Base-by-base conservation (phyloP, 1,140 invertebrate species). In the Drepana arcuata region DNA sequence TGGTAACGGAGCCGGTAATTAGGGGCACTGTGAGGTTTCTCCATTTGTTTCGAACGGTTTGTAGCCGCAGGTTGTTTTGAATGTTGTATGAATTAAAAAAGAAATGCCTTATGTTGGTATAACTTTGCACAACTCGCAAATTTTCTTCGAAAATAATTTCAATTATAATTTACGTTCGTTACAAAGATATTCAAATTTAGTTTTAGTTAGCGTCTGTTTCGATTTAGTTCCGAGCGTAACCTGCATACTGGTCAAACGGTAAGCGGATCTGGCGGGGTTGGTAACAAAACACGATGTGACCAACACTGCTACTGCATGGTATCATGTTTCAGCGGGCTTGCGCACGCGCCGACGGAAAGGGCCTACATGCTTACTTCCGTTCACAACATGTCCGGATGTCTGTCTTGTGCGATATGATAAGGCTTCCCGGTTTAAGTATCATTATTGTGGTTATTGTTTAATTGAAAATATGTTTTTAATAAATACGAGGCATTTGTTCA, bases 1-100 rank as follows among this genome's bases (percentile, higher is more conserved):
- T 72, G 64, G 70, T 72, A 62, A 71, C 67, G 46, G 57, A 61
- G 55, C 48, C 59, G 61, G 64, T 70, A 79, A 75, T 75, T 73
- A 72, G 41, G 59, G 58, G 52, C 69, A 63, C 74, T 71, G 62
- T 68, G 63, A 62, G 68, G 64, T 66, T 74, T 77, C 63, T 60
- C 48, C 48, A 54, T 74, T 74, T 72, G 68, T 72, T 66, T 73
- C 68, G 67, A 72, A 64, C 57, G 55, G 63, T 70, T 74, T 68
- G 75, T 68, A 59, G 52, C 46, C 35, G 43, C 39, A 42, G 15
- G 41, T 58, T 66, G 56, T 56, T 71, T 56, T 44, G 39, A 59
- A 63, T 51, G 56, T 54, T 50, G 26, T 34, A 24, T 31, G 41
- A 56, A 50, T 61, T 56, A 52, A 41, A n/a, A n/a, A n/a, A 46